phyloP scores from a whole-genome alignment of 1,140 invertebrate species.

The Rhagoletis pomonella region DNA sequence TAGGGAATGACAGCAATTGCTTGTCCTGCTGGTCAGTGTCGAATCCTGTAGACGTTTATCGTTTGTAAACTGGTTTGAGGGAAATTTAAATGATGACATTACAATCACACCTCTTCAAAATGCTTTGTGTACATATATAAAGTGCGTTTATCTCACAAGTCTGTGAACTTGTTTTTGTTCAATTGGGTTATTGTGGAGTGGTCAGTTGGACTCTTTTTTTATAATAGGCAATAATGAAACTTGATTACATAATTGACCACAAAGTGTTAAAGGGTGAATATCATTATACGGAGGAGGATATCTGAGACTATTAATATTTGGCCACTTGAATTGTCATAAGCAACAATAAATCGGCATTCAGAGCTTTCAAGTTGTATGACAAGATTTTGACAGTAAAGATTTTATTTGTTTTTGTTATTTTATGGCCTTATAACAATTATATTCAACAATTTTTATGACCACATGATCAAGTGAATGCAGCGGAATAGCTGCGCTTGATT shows the following conservation, averaged over 20 bases:
- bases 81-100: slow-evolving; percentile 46
- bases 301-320: too few relatives aligned
- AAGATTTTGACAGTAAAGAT: too few relatives aligned
- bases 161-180: slow-evolving; percentile 7
- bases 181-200: slow-evolving; percentile 17
- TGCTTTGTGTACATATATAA: not conserved
- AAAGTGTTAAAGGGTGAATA: not conserved
- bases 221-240: not conserved
- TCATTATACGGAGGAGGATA: not conserved
- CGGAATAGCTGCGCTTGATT: too few relatives aligned
- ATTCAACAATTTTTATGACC: too few relatives aligned
- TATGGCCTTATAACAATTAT: too few relatives aligned
- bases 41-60: slow-evolving; percentile 52
- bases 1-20: slow-evolving; percentile 34
- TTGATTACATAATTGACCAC: not conserved
- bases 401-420: too few relatives aligned
- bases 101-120: slow-evolving; percentile 49
- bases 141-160: not conserved
- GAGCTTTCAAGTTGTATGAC: too few relatives aligned
- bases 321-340: too few relatives aligned
- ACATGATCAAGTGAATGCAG: too few relatives aligned
- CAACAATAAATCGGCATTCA: too few relatives aligned
- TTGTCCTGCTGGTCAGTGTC: slow-evolving; percentile 1
- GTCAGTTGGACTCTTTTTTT: not conserved
- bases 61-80: slow-evolving; percentile 54